Percentiles rank a stretch among this genome's conserved stretches.
Evolutionary conservation across 2,888 invertebrate genomes (phyloP).

Genomic region (Aphodius granarius): DNA sequence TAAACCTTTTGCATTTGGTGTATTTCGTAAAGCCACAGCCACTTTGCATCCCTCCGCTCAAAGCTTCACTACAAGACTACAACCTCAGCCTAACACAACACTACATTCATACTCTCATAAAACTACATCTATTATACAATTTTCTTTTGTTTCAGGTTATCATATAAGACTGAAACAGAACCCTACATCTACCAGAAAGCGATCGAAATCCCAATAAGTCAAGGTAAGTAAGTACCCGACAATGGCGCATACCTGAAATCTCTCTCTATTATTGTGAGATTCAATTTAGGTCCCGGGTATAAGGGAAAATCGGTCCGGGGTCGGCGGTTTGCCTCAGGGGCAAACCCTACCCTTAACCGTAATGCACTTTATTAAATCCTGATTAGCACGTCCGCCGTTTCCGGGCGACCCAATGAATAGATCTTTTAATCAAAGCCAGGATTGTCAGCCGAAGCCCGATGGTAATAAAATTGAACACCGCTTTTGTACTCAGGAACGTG

Average conservation of each 20-base stretch:
- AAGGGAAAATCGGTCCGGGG: not conserved
- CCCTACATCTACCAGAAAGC: slow-evolving; percentile 61
- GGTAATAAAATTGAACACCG: not conserved
- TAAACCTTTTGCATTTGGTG: no score
- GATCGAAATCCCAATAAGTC: slow-evolving; percentile 59
- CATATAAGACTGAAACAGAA: slow-evolving; percentile 59
- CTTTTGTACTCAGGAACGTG: not conserved
- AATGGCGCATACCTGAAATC: not conserved
- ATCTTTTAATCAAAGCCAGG: not conserved
- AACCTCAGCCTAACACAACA: not conserved
- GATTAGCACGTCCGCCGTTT: slow-evolving; percentile 9
- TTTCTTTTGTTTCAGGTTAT: slow-evolving; percentile 59
- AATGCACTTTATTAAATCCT: slow-evolving; percentile 12
- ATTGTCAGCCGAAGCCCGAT: not conserved
- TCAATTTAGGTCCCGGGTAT: slow-evolving; percentile 1
- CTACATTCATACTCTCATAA: not conserved
- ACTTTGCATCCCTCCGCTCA: no score
- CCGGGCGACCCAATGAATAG: not conserved
- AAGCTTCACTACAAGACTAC: no score
- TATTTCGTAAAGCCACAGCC: no score
- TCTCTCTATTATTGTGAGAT: not conserved
- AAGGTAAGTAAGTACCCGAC: slow-evolving; percentile 58
- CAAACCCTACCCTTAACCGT: not conserved
- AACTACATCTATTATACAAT: not conserved
- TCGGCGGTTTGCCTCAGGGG: not conserved